Conservation (phyloP, 2,113 vertebrate species). For the Poeciliopsis turrubarensis region DNA sequence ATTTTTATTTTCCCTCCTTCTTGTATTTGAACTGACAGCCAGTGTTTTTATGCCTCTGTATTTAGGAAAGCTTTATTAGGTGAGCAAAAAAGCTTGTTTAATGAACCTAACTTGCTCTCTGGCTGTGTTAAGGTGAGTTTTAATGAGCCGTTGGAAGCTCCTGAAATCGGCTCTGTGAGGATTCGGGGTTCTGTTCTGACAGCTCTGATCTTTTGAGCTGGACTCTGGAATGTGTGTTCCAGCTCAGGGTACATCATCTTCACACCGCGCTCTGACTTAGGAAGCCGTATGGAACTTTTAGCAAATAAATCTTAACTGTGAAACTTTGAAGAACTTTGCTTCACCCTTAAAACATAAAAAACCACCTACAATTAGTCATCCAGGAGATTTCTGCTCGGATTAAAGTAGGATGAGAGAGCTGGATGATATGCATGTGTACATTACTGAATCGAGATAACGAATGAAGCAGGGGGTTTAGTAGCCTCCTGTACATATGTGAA, state of each 20-base stretch:
- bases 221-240: not conserved
- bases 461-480: not conserved
- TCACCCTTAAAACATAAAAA: conserved; percentile 8
- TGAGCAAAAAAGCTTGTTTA: not conserved
- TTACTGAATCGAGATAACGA: not conserved
- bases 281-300: not conserved
- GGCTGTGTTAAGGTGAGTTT: not conserved
- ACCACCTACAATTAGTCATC: not conserved
- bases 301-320: not conserved
- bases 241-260: not conserved
- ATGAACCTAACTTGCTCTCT: not conserved
- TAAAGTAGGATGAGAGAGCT: not conserved
- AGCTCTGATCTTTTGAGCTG: not conserved
- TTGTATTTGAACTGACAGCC: no score
- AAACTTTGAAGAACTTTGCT: not conserved
- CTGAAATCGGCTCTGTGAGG: not conserved
- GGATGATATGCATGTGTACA: not conserved
- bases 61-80: not conserved
- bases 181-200: not conserved
- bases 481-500: conserved; percentile 15
- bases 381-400: not conserved
- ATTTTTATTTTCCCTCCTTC: no score
- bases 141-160: not conserved
- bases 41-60: no score
- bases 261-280: not conserved